Evolutionary conservation across 2,797 vertebrate species (phyloP), one percentile per base, ranked within the genome.

Genomic region (Malurus leucopterus): DNA sequence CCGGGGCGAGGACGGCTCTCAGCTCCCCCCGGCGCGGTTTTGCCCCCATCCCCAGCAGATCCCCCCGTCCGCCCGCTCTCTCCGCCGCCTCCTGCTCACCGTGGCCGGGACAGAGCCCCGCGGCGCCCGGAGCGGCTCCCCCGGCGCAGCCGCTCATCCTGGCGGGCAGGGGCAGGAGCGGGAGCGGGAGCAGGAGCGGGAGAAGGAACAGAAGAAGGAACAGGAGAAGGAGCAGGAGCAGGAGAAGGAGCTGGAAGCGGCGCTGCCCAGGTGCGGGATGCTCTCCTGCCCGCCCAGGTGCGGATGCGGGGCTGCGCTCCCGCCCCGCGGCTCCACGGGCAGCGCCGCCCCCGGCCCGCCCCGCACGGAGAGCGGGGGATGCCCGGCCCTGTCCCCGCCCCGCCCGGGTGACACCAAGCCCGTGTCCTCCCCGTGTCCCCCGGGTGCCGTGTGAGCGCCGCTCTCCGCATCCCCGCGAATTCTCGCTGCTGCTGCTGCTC

Each of bases 101-200:
- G 22, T 83, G 36, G 69, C 95, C 74, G 69, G 43, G 76, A 34
- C 81, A 51, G 85, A 53, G 74, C 72, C 61, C 75, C 59, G 86
- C 83, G n/a, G 79, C 30, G 40, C 87, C 69, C 81, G 89, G 89
- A 72, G 79, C 85, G 29, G 91, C 61, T 79, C 41, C 67, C 76
- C 59, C 29, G 43, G 44, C 26, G n/a, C 62, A 5, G 10, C 83
- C 75, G 77, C 69, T 59, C 92, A 92, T 94, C 58, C 23, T 43
- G 65, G 49, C 46, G 29, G 82, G 36, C 36, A 36, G 36, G 36
- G 63, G 53, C 79, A 26, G 57, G 43, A 21, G 36, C 36, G 36
- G 36, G 36, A 36, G 36, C 36, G 36, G 36, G 36, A 36, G 36
- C 36, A 12, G 36, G 36, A 36, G 36, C 11, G 36, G 10, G 36